phyloP scores from a whole-genome alignment of 2,113 vertebrate species.

The Corvus cornix region DNA sequence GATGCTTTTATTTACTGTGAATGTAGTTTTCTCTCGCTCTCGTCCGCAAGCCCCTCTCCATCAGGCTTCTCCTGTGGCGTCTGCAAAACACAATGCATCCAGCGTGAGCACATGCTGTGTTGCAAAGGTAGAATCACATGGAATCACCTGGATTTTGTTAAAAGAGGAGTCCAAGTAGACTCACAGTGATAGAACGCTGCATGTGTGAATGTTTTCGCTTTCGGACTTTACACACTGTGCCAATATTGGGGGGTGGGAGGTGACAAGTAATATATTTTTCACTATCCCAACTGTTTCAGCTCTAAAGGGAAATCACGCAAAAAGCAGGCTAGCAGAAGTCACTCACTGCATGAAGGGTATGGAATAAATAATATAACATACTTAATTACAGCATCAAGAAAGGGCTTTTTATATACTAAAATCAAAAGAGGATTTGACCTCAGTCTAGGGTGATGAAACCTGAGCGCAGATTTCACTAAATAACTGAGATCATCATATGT shows the following conservation, averaged over 20 bases:
- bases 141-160: slow-evolving; percentile 32
- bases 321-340: slow-evolving; percentile 69
- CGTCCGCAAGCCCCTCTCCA: neutral
- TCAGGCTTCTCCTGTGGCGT: neutral
- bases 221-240: neutral
- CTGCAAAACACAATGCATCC: neutral
- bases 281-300: slow-evolving; percentile 55
- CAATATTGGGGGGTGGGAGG: neutral
- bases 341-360: neutral
- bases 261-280: slow-evolving; percentile 34
- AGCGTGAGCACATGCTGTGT: neutral
- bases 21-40: neutral
- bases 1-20: neutral
- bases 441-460: neutral
- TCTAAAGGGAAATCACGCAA: slow-evolving; percentile 71
- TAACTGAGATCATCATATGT: neutral
- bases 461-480: neutral
- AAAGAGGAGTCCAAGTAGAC: neutral
- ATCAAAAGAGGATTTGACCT: neutral
- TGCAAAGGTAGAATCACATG: neutral
- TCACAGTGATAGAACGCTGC: neutral
- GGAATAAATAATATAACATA: neutral
- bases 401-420: neutral
- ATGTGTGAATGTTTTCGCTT: neutral
- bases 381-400: neutral